Evolutionary conservation across 2,888 invertebrate genomes (phyloP).

Genomic region (Automeris io): DNA sequence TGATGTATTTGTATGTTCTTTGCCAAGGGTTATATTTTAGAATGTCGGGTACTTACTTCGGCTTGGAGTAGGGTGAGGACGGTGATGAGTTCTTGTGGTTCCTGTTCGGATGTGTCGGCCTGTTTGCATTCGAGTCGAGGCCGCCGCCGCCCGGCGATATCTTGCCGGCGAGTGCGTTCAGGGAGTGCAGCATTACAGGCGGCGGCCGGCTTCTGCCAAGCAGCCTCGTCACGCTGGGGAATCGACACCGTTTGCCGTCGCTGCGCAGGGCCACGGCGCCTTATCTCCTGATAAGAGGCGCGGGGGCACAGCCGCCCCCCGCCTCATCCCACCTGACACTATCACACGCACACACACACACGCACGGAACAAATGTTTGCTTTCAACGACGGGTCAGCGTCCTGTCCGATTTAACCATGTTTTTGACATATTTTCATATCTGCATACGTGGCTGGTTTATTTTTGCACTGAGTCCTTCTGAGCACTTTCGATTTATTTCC

Average conservation of each 20-base stretch:
- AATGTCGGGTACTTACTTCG: conserved; percentile 56
- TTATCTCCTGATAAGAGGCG: conserved; percentile 75
- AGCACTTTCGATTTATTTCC: conserved; percentile 5
- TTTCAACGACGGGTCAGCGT: conserved; percentile 55
- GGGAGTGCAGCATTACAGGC: conserved; percentile 91
- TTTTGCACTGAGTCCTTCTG: conserved; percentile 24
- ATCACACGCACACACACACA: conserved; percentile 46
- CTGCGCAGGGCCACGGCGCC: conserved; percentile 59
- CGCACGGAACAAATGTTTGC: conserved; percentile 27
- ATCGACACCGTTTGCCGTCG: conserved; percentile 55
- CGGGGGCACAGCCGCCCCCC: conserved; percentile 70
- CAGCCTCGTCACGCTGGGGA: conserved; percentile 70
- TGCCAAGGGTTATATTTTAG: too few relatives aligned
- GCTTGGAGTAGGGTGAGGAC: conserved; percentile 68
- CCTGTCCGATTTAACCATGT: conserved; percentile 62
- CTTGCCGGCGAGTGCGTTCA: conserved; percentile 93
- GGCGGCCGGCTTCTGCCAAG: conserved; percentile 66
- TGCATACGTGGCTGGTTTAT: conserved; percentile 19
- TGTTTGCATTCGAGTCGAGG: conserved; percentile 83
- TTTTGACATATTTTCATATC: conserved; percentile 50
- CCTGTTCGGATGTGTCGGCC: conserved; percentile 74
- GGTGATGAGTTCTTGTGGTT: conserved; percentile 66
- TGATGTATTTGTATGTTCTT: too few relatives aligned
- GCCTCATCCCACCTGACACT: conserved; percentile 73
- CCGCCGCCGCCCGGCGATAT: conserved; percentile 88